phyloP scores from a whole-genome alignment of 2,888 invertebrate genomes.

The Nomada hirtipes region DNA sequence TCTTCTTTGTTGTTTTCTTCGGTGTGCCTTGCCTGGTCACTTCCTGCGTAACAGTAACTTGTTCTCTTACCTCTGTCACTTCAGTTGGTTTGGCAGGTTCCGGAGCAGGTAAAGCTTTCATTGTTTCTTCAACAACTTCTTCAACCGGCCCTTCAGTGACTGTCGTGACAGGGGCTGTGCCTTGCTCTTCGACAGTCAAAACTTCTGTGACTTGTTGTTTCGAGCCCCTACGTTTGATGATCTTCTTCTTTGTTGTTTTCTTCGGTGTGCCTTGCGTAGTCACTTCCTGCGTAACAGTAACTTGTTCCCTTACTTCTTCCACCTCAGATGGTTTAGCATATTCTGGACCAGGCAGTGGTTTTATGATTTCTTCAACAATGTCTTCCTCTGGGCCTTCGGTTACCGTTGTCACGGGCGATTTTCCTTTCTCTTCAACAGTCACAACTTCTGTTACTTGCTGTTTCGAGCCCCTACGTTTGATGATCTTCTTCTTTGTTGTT shows the following conservation, averaged over 20 bases:
- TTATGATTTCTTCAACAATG: slow-evolving; percentile 31
- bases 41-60: slow-evolving; percentile 70
- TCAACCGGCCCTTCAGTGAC: slow-evolving; percentile 76
- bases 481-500: slow-evolving; percentile 70
- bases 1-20: slow-evolving; percentile 80
- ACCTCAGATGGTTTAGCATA: slow-evolving; percentile 74
- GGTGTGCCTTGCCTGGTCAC: slow-evolving; percentile 69
- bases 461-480: slow-evolving; percentile 65
- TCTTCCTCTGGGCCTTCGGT: slow-evolving; percentile 80
- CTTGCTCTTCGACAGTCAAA: slow-evolving; percentile 71
- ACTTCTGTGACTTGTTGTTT: slow-evolving; percentile 75
- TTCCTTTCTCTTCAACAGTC: slow-evolving; percentile 77
- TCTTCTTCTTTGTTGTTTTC: slow-evolving; percentile 74
- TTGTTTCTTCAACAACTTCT: slow-evolving; percentile 81
- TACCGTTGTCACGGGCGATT: slow-evolving; percentile 50
- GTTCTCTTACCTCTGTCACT: slow-evolving; percentile 55
- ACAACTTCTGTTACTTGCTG: slow-evolving; percentile 69
- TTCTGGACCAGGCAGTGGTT: slow-evolving; percentile 58
- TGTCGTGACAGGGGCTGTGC: slow-evolving; percentile 40
- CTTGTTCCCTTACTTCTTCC: slow-evolving; percentile 65
- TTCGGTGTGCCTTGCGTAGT: slow-evolving; percentile 74
- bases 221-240: slow-evolving; percentile 77
- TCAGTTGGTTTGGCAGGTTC: slow-evolving; percentile 82
- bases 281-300: slow-evolving; percentile 60
- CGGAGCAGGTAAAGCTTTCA: slow-evolving; percentile 75